Evolutionary conservation across 2,888 invertebrate species (phyloP).

Genomic region (Onthophagus sagittarius): DNA sequence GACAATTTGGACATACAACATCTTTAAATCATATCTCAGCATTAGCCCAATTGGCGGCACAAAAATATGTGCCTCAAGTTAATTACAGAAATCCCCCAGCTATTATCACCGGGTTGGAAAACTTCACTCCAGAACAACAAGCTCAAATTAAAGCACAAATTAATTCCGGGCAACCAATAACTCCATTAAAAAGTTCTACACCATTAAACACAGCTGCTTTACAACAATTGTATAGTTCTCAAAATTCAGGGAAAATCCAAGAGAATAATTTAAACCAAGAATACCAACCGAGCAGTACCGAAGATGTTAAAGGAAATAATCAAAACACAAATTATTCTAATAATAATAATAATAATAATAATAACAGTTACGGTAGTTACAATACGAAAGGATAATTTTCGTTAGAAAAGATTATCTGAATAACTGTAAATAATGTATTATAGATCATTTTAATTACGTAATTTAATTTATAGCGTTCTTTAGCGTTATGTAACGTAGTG

Average conservation of each 20-base stretch:
- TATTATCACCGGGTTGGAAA: slow-evolving; percentile 46
- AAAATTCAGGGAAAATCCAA: not conserved
- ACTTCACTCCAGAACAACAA: slow-evolving; percentile 46
- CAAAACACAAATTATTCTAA: not conserved
- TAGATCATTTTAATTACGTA: not conserved
- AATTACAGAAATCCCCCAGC: slow-evolving; percentile 38
- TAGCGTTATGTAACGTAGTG: not conserved
- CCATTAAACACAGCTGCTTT: slow-evolving; percentile 1
- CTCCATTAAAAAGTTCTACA: slow-evolving; percentile 18
- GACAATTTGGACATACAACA: slow-evolving; percentile 20
- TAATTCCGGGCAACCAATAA: slow-evolving; percentile 22
- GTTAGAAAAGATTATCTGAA: not conserved
- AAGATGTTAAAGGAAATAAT: not conserved
- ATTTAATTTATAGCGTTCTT: not conserved
- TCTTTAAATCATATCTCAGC: slow-evolving; percentile 34
- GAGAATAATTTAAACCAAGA: not conserved
- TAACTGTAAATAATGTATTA: not conserved
- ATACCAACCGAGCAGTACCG: not conserved
- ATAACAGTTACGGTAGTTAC: not conserved
- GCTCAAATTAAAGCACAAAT: slow-evolving; percentile 45
- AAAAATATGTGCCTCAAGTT: slow-evolving; percentile 28
- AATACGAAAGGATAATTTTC: not conserved
- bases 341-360: not conserved
- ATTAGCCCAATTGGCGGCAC: slow-evolving; percentile 38
- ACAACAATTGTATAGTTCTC: not conserved